Percentiles rank a stretch among this genome's conserved stretches.
phyloP scores from a whole-genome alignment of 2,888 invertebrate species.

The Sisyra nigra region DNA sequence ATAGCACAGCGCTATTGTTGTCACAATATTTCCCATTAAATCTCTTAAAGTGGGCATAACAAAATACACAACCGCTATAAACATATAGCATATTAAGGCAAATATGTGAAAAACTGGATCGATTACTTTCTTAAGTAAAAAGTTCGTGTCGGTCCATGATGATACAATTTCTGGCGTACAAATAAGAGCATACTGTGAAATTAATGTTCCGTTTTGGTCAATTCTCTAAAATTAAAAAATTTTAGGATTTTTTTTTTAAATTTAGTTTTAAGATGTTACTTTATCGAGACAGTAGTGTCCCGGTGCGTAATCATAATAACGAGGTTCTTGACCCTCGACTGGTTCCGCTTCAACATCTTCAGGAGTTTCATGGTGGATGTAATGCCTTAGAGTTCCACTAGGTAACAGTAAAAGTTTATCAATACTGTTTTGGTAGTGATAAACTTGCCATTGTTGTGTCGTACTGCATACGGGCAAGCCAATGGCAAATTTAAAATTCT shows the following conservation, averaged over 20 bases:
- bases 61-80: constrained; percentile 66
- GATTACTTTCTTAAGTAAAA: constrained; percentile 55
- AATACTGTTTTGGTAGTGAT: constrained; percentile 39
- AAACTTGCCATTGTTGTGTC: constrained; percentile 51
- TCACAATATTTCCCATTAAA: constrained; percentile 69
- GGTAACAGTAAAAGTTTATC: constrained; percentile 47
- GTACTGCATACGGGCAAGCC: constrained; percentile 55
- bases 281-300: constrained; percentile 73
- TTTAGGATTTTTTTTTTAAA: background rate
- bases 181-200: constrained; percentile 52
- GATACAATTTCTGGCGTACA: constrained; percentile 54
- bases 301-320: constrained; percentile 52
- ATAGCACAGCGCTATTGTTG: constrained; percentile 63
- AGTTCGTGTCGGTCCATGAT: constrained; percentile 58
- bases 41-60: constrained; percentile 68
- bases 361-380: constrained; percentile 36
- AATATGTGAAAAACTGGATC: constrained; percentile 64
- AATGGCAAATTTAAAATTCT: constrained; percentile 27
- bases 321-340: constrained; percentile 29
- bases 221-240: constrained; percentile 28
- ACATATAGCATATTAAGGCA: constrained; percentile 49
- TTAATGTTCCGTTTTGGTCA: constrained; percentile 32
- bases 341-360: constrained; percentile 25
- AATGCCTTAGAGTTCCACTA: constrained; percentile 58
- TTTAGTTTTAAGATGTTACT: constrained; percentile 26